phyloP scores from a whole-genome alignment of 2,888 invertebrate species.

The Lycocerus yunnanus region DNA sequence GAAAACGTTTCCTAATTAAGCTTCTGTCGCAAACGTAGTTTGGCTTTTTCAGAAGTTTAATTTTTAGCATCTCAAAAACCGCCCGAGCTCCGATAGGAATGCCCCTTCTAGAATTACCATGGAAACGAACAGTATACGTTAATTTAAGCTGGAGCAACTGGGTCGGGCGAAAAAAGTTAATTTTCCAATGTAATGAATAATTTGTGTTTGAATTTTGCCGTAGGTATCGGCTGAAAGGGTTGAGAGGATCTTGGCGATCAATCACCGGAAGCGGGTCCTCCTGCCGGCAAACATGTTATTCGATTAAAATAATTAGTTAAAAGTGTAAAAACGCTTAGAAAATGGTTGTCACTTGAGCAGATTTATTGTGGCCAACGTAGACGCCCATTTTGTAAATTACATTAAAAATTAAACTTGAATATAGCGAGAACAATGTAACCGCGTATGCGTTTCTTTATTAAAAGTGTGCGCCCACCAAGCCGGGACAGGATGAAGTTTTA shows the following conservation, averaged over 20 bases:
- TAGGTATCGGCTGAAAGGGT: conserved; percentile 46
- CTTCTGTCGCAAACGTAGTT: conserved; percentile 58
- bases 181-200: conserved; percentile 54
- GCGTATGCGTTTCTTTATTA: conserved; percentile 53
- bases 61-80: conserved; percentile 53
- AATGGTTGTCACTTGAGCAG: conserved; percentile 32
- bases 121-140: conserved; percentile 40
- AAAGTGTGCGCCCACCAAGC: conserved; percentile 52
- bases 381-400: conserved; percentile 51
- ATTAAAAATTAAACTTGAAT: conserved; percentile 50
- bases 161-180: conserved; percentile 49
- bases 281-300: conserved; percentile 40
- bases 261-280: conserved; percentile 36
- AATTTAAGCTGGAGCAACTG: conserved; percentile 43
- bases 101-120: conserved; percentile 44
- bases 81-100: conserved; percentile 40
- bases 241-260: conserved; percentile 38
- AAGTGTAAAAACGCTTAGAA: conserved; percentile 35
- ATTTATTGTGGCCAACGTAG: conserved; percentile 39
- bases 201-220: conserved; percentile 46
- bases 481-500: conserved; percentile 58
- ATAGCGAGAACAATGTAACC: conserved; percentile 47
- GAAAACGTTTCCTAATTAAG: conserved; percentile 59
- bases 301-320: conserved; percentile 49
- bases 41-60: conserved; percentile 56